A percentile compares a stretch with the other conserved stretches of the same genome.
Conservation (phyloP, 2,888 invertebrate species). For the Orthosia cruda region DNA sequence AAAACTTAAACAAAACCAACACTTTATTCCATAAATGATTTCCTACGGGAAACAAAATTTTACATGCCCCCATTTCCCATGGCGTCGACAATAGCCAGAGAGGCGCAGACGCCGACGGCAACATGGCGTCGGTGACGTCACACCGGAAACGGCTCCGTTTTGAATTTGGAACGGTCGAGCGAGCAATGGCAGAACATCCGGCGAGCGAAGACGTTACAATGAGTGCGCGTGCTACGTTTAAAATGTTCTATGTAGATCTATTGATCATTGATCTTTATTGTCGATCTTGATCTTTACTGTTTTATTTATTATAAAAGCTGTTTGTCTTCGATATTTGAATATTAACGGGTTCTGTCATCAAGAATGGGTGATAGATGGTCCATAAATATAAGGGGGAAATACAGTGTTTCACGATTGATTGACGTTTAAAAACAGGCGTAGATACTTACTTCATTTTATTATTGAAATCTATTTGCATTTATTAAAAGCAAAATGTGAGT, state of each 20-base stretch:
- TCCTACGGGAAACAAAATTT: conserved; percentile 87
- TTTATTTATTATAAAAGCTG: conserved; percentile 52
- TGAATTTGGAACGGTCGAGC: conserved; percentile 92
- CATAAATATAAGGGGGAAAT: not conserved
- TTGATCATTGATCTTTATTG: conserved; percentile 72
- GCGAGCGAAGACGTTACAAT: conserved; percentile 90
- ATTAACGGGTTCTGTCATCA: not conserved
- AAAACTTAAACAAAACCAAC: conserved; percentile 49
- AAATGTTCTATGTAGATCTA: conserved; percentile 74
- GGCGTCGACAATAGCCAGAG: conserved; percentile 74
- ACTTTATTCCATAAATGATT: conserved; percentile 74
- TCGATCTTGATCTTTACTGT: conserved; percentile 63
- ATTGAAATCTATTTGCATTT: too few species aligned
- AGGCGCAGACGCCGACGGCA: conserved; percentile 85
- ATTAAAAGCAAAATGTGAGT: too few species aligned
- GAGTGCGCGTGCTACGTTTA: conserved; percentile 83
- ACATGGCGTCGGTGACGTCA: conserved; percentile 89
- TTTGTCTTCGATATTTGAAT: conserved; percentile 10
- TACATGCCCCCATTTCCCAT: conserved; percentile 89
- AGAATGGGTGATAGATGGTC: conserved; percentile 1
- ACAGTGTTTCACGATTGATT: not conserved
- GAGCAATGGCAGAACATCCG: conserved; percentile 91
- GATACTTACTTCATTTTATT: too few species aligned
- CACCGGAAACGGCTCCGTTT: conserved; percentile 91
- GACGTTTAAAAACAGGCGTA: too few species aligned